These are phyloP conservation scores for Eonycteris spelaea DNA, from an alignment of 2,113 vertebrate species.

Conservation along the genomic window DNA sequence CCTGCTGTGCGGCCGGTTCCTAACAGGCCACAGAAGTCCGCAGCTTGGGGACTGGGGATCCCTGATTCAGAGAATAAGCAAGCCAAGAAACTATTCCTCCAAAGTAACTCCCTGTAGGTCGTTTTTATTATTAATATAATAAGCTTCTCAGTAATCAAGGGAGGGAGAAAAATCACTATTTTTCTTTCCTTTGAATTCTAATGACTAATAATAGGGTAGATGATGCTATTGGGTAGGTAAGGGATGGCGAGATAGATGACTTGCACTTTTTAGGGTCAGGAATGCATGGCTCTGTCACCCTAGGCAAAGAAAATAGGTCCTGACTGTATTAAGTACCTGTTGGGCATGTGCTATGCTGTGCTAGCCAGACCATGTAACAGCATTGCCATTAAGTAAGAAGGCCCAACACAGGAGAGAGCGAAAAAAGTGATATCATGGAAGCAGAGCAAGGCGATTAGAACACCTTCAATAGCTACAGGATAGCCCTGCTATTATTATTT, in stretches of 20 bases:
- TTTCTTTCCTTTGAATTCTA: slow-evolving; percentile 12
- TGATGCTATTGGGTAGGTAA: not conserved
- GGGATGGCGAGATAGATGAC: not conserved
- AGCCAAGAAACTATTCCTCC: not conserved
- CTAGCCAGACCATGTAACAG: not conserved
- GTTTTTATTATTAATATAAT: not conserved
- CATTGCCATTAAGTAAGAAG: not conserved
- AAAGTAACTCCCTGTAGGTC: not conserved
- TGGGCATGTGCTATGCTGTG: not conserved
- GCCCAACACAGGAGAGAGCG: not conserved
- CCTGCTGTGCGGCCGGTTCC: too few relatives aligned
- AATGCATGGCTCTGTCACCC: not conserved
- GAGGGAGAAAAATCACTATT: not conserved
- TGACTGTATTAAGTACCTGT: not conserved
- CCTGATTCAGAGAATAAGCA: not conserved
- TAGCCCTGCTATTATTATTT: not conserved
- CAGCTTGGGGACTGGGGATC: too few relatives aligned
- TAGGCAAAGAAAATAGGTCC: not conserved
- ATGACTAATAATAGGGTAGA: not conserved
- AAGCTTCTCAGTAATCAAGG: not conserved
- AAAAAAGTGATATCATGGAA: not conserved
- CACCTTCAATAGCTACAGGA: not conserved
- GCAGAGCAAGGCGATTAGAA: not conserved
- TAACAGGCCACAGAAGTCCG: too few relatives aligned
- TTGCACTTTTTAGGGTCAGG: not conserved